A percentile compares a stretch with the other conserved stretches of the same genome.
Evolutionary conservation across 2,113 vertebrate genomes (phyloP).

Genomic region (Cololabis saira): DNA sequence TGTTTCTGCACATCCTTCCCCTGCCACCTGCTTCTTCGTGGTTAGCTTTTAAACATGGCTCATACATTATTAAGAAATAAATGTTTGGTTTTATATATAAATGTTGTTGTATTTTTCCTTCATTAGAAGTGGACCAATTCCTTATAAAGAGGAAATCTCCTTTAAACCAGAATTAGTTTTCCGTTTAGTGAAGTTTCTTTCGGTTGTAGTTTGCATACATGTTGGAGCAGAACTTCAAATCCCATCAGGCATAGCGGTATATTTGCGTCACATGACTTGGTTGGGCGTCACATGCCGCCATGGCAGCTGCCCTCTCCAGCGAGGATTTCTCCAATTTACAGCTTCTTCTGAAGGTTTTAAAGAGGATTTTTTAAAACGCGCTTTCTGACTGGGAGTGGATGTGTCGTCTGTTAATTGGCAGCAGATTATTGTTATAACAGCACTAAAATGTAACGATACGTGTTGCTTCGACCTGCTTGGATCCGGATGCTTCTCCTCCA

Average conservation of each 20-base stretch:
- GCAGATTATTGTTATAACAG: neutral
- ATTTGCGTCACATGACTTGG: conserved; percentile 48
- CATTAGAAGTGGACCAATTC: too few species aligned
- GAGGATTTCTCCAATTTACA: conserved; percentile 77
- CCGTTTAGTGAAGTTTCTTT: too few species aligned
- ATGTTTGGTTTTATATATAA: too few species aligned
- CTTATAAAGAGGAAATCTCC: too few species aligned
- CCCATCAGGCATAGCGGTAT: conserved; percentile 33
- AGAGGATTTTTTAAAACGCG: neutral
- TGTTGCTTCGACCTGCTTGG: too few species aligned
- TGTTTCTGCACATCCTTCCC: too few species aligned
- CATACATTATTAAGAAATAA: too few species aligned
- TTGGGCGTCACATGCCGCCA: conserved; percentile 57
- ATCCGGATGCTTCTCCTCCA: too few species aligned
- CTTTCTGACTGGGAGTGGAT: neutral
- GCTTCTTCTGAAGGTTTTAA: conserved; percentile 78
- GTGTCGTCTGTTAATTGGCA: neutral
- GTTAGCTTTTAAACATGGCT: too few species aligned
- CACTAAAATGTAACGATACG: too few species aligned
- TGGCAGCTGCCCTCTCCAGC: conserved; percentile 64
- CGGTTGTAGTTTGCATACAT: neutral
- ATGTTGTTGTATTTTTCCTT: too few species aligned
- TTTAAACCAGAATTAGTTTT: neutral
- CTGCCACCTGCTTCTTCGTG: too few species aligned
- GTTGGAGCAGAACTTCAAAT: conserved; percentile 27